These are phyloP conservation scores for Siderastrea siderea DNA, from an alignment of 92 coral and sea anemone species.

Conservation along the genomic window DNA sequence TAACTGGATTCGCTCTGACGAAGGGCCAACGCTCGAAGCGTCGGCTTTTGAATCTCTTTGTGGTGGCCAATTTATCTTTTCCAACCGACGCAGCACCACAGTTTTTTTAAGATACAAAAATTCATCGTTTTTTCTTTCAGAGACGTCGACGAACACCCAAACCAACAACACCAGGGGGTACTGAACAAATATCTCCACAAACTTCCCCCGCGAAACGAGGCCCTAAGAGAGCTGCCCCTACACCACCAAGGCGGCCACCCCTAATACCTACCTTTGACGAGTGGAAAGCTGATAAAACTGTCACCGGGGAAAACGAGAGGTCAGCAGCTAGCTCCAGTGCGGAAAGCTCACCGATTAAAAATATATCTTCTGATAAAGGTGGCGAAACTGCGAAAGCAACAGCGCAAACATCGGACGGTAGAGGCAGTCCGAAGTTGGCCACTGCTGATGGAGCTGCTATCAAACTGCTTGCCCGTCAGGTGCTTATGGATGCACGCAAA, in stretches of 20 bases:
- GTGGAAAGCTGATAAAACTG: conserved; percentile 67
- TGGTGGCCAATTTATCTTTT: too few relatives aligned
- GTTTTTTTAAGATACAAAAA: too few relatives aligned
- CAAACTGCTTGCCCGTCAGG: conserved; percentile 90
- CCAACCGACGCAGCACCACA: too few relatives aligned
- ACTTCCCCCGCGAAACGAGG: conserved; percentile 56
- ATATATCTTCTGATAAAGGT: conserved; percentile 5
- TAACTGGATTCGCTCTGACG: too few relatives aligned
- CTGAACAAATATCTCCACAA: conserved; percentile 25
- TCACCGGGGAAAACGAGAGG: conserved; percentile 22
- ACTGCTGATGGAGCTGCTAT: conserved; percentile 59
- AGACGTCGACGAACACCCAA: conserved; percentile 45
- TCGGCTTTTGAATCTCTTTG: too few relatives aligned
- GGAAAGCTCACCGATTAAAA: background rate
- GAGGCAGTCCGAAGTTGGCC: conserved; percentile 11
- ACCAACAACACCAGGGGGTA: conserved; percentile 27
- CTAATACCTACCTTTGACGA: conserved; percentile 88
- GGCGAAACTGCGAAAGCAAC: background rate
- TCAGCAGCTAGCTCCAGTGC: conserved; percentile 21
- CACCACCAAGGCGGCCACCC: conserved; percentile 70
- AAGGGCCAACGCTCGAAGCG: too few relatives aligned
- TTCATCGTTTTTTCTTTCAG: background rate
- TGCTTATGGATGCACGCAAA: conserved; percentile 94
- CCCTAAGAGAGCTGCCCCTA: conserved; percentile 49
- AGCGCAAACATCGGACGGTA: background rate